Evolutionary conservation across 2,113 vertebrate genomes (phyloP).

Genomic region (Argyrosomus japonicus): DNA sequence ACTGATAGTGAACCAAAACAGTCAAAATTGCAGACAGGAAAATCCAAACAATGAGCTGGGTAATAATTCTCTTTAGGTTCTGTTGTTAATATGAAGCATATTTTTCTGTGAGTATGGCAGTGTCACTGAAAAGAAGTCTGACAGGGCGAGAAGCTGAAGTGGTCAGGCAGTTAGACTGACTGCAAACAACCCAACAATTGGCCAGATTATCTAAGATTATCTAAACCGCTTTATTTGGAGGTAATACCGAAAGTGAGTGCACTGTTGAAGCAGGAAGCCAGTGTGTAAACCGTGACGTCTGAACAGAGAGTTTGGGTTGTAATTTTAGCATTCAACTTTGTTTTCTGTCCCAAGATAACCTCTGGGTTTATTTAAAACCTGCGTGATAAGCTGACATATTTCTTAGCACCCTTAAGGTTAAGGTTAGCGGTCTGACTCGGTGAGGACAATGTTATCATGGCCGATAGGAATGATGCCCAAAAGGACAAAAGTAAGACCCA

Average conservation of each 20-base stretch:
- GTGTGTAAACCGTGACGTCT: constrained; percentile 4
- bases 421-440: not conserved
- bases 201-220: not conserved
- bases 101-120: not conserved
- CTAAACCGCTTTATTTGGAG: not conserved
- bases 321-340: not conserved
- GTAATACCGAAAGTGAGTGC: not conserved
- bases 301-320: not conserved
- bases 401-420: too few species aligned
- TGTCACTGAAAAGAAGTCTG: not conserved
- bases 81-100: not conserved
- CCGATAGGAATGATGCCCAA: not conserved
- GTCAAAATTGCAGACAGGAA: too few species aligned
- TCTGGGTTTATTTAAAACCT: not conserved
- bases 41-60: not conserved
- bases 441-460: too few species aligned
- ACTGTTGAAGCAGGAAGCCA: not conserved
- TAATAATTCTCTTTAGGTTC: not conserved
- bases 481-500: not conserved
- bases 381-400: not conserved
- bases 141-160: not conserved
- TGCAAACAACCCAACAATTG: not conserved
- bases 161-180: not conserved
- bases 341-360: not conserved
- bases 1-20: not conserved